Conservation (phyloP, 1,140 invertebrate species). For the Drosophila mayri region DNA sequence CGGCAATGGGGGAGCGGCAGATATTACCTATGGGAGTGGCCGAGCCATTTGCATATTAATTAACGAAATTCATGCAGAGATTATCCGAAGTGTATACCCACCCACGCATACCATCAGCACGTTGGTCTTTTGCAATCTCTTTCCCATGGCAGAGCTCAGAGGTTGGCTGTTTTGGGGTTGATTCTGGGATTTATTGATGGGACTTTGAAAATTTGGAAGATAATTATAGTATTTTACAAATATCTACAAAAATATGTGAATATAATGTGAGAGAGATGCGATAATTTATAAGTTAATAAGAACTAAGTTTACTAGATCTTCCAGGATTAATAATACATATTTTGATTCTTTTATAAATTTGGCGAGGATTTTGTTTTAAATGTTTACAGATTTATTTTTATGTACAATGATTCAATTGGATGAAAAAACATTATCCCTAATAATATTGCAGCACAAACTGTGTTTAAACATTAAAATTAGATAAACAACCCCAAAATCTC, state of each 20-base stretch:
- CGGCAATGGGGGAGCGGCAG: conserved; percentile 96
- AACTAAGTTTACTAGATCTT: neutral
- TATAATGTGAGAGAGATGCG: neutral
- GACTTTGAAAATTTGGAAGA: neutral
- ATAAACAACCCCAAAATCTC: conserved; percentile 26
- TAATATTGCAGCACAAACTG: neutral
- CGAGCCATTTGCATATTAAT: conserved; percentile 27
- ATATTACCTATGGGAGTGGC: conserved; percentile 90
- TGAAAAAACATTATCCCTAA: too few species aligned
- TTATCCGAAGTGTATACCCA: conserved; percentile 48
- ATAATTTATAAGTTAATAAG: neutral
- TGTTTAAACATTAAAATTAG: neutral
- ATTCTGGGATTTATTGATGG: neutral
- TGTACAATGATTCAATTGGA: too few species aligned
- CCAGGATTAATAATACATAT: neutral
- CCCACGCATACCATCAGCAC: conserved; percentile 86
- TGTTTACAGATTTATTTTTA: too few species aligned
- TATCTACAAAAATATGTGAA: conserved; percentile 11
- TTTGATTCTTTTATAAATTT: neutral
- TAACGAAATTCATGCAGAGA: conserved; percentile 15
- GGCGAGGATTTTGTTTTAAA: too few species aligned
- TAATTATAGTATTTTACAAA: neutral
- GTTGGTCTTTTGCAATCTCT: conserved; percentile 21
- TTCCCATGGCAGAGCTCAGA: conserved; percentile 13
- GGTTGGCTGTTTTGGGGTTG: conserved; percentile 14